Base-by-base conservation (phyloP, 2,888 invertebrate species). In the Busseola fusca region DNA sequence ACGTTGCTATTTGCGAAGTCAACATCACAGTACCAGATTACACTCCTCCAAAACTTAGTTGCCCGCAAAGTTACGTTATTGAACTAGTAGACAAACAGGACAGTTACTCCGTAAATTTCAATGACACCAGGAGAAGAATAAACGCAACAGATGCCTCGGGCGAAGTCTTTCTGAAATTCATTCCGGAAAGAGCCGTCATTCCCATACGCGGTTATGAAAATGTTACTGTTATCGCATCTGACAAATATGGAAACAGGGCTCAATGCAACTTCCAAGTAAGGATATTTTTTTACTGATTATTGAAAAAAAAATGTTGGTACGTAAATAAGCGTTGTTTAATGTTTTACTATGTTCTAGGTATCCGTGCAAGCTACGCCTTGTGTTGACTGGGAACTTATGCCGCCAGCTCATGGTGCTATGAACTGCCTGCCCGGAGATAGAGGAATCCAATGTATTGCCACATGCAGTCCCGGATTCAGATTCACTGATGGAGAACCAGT, bases 1-100 rank as follows among this genome's bases (percentile, higher is more conserved):
- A 99, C 89, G 99, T 99, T 21, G 99, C 99, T 21, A 98, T 99
- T 89, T 99, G 99, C 90, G 98, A 98, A 96, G 98, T 99, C 45
- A 98, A 99, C 87, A 98, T 99, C 45, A 98, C 99, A 1, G 98
- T 99, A 16, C 98, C 98, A 45, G 99, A 99, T 92, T 98, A 98
- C 68, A 98, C 98, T 0, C 98, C 99, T 67, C 99, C 99, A 12
- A 97, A 97, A 88, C 93, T 99, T 54, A 98, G 98, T 89, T 99
- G 99, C 88, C 99, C 99, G 0, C 98, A 98, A 91, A 98, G 98
- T 89, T 99, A 98, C 89, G 98, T 99, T 0, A 98, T 99, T 81
- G 99, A 99, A 92, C 93, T 99, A 72, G 97, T 98, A 0, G 98
- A 98, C 80, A 97, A 97, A 87, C 98, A 98, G 94, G 98, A 98